Conservation (phyloP, 2,797 vertebrate genomes). For the Pagetopsis macropterus region DNA sequence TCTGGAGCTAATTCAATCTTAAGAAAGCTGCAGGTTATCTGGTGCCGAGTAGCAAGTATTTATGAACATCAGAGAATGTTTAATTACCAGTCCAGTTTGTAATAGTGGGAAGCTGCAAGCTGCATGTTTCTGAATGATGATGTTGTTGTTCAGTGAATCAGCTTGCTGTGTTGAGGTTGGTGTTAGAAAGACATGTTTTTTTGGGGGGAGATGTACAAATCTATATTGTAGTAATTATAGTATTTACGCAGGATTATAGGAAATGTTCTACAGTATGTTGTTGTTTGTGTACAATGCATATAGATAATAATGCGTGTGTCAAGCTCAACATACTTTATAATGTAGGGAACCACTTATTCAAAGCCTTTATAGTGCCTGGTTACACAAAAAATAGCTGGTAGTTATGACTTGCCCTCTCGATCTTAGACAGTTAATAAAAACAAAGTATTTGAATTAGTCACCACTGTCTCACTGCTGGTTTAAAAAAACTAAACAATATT, state of each 20-base stretch:
- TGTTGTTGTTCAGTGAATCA: neutral
- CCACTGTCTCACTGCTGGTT: too few relatives aligned
- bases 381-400: too few relatives aligned
- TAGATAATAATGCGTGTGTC: neutral
- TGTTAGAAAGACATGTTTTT: neutral
- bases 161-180: too few relatives aligned
- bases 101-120: neutral
- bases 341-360: too few relatives aligned
- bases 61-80: neutral
- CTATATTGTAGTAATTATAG: too few relatives aligned
- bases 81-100: neutral
- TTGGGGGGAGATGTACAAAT: too few relatives aligned
- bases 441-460: too few relatives aligned
- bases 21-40: neutral
- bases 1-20: neutral
- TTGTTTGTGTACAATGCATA: neutral
- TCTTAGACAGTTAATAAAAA: too few relatives aligned
- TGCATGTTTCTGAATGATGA: neutral
- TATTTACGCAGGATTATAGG: too few relatives aligned
- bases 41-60: neutral
- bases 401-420: too few relatives aligned
- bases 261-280: neutral
- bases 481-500: too few relatives aligned
- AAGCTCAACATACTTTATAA: neutral
- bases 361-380: too few relatives aligned